Evolutionary conservation across 35 echinoderm and acorn worm species (phyloP).

Genomic region (Eucidaris tribuloides): DNA sequence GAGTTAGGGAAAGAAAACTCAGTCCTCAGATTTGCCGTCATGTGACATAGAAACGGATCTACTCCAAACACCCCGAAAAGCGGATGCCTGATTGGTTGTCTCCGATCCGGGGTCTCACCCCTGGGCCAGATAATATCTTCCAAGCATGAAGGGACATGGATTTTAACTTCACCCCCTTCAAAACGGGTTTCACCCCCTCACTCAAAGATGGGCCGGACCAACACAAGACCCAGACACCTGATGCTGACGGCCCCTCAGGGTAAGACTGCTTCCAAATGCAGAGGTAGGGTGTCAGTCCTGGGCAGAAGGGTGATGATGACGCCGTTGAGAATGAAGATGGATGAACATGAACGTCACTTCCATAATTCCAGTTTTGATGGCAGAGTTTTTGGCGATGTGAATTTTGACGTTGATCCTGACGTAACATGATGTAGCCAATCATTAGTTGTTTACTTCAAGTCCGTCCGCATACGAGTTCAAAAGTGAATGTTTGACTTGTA

Average conservation of each 20-base stretch:
- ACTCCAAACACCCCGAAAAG: constrained; percentile 1
- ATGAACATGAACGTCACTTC: not conserved
- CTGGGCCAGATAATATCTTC: constrained; percentile 5
- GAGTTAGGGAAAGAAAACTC: no score
- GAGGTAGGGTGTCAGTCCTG: not conserved
- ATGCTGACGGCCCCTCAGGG: not conserved
- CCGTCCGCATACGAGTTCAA: no score
- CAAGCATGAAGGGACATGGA: constrained; percentile 14
- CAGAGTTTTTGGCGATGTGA: constrained; percentile 52
- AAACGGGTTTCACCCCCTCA: constrained; percentile 45
- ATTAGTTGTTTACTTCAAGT: constrained; percentile 39
- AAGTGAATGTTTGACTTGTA: no score
- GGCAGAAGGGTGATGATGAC: not conserved
- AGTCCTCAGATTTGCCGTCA: no score
- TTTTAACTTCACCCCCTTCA: constrained; percentile 39
- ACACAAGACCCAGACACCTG: constrained; percentile 11
- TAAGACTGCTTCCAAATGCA: not conserved
- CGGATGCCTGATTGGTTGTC: constrained; percentile 38
- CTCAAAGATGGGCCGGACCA: constrained; percentile 5
- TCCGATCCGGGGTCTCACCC: constrained; percentile 42
- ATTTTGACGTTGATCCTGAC: constrained; percentile 48
- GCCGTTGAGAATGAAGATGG: constrained; percentile 5
- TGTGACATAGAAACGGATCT: not conserved
- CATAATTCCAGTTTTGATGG: constrained; percentile 50
- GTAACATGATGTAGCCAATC: constrained; percentile 36